Conservation (phyloP, 2,113 vertebrate species). For the Periophthalmus modestus region DNA sequence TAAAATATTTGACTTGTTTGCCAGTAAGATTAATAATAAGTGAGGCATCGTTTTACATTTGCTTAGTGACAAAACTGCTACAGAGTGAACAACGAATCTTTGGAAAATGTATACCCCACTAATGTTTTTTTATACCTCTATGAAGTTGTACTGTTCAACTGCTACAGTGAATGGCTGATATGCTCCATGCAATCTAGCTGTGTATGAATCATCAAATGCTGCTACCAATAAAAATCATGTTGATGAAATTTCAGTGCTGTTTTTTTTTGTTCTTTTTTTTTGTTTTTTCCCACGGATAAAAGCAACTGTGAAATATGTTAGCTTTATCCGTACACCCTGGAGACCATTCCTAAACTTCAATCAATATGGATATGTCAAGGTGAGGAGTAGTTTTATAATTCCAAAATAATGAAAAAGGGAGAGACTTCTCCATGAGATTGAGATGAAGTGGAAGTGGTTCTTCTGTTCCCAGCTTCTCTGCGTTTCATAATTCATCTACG, state of each 20-base stretch:
- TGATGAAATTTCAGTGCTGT: constrained; percentile 9
- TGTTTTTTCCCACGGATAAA: constrained; percentile 14
- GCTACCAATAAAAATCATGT: constrained; percentile 36
- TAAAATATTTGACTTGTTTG: neutral
- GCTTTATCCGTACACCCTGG: neutral
- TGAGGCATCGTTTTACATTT: neutral
- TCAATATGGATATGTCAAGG: constrained; percentile 24
- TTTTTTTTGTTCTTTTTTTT: constrained; percentile 26
- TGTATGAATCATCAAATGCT: constrained; percentile 1
- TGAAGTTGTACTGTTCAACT: neutral
- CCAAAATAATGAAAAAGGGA: constrained; percentile 10
- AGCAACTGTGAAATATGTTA: neutral
- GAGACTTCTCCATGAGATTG: constrained; percentile 21
- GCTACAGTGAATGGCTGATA: neutral
- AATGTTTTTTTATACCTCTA: neutral
- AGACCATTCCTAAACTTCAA: constrained; percentile 3
- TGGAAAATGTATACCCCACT: neutral
- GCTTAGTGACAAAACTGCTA: neutral
- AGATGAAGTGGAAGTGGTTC: constrained; percentile 57
- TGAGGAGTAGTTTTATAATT: constrained; percentile 25
- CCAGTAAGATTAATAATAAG: neutral
- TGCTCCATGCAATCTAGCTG: neutral
- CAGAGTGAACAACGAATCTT: neutral
- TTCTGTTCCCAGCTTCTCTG: constrained; percentile 29
- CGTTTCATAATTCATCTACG: constrained; percentile 64